phyloP scores from a whole-genome alignment of 1,140 invertebrate genomes.

The Sinella curviseta region DNA sequence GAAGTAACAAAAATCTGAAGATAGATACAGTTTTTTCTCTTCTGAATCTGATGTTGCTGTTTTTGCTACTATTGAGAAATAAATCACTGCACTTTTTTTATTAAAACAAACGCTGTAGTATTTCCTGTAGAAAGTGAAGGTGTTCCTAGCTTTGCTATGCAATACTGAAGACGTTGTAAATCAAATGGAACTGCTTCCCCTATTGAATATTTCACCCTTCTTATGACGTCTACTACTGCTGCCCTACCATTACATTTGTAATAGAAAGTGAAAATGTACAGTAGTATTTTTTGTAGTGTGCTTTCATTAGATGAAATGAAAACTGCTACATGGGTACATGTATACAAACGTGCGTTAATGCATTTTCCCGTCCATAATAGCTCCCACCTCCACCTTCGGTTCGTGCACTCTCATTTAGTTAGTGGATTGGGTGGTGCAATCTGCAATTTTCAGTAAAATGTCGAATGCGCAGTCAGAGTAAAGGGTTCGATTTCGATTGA shows the following conservation, averaged over 20 bases:
- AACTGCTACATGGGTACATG: no score
- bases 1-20: not conserved
- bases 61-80: slow-evolving; percentile 10
- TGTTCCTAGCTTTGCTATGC: not conserved
- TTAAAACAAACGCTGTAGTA: slow-evolving; percentile 26
- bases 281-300: no score
- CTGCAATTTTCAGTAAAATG: slow-evolving; percentile 6
- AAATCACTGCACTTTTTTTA: slow-evolving; percentile 25
- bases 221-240: no score
- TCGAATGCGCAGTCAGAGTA: not conserved
- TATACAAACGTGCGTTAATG: no score
- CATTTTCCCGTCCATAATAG: no score
- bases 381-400: no score
- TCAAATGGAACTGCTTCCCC: slow-evolving; percentile 17
- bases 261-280: no score
- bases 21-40: not conserved
- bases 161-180: not conserved
- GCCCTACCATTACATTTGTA: no score
- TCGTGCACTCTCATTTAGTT: not conserved
- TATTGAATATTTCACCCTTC: no score
- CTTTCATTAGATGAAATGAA: no score
- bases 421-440: not conserved
- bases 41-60: not conserved
- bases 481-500: not conserved
- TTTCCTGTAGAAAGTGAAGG: not conserved